phyloP scores from a whole-genome alignment of 2,888 invertebrate genomes.

The Adineta ricciae region DNA sequence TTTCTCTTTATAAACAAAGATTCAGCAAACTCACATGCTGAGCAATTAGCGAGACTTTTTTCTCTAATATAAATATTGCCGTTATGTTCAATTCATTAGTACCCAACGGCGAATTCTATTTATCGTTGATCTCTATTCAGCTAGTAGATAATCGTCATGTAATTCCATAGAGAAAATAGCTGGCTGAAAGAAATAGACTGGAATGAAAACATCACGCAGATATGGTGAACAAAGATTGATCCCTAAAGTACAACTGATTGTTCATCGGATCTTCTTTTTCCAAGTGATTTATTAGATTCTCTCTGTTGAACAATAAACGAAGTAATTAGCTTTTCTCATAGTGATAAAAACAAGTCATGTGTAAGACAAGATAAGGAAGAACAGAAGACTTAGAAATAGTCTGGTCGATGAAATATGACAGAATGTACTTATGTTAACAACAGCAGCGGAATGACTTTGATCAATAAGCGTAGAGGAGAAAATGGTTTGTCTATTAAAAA shows the following conservation, averaged over 20 bases:
- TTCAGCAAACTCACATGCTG: neutral
- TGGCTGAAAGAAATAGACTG: neutral
- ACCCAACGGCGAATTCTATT: neutral
- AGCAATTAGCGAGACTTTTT: neutral
- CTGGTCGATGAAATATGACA: neutral
- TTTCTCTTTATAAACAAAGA: neutral
- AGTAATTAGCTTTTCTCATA: neutral
- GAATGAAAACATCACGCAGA: neutral
- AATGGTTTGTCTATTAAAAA: neutral
- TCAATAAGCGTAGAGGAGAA: neutral
- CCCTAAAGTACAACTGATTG: neutral
- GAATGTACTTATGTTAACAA: neutral
- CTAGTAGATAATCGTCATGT: slow-evolving; percentile 9
- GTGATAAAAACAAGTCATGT: neutral
- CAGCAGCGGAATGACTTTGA: neutral
- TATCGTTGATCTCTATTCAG: slow-evolving; percentile 7
- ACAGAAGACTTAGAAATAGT: neutral
- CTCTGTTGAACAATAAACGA: neutral
- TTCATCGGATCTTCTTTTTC: neutral
- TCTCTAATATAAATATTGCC: neutral
- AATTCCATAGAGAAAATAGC: neutral
- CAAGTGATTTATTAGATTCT: neutral
- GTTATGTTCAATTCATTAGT: slow-evolving; percentile 13
- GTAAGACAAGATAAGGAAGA: neutral
- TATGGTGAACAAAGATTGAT: neutral